phyloP scores from a whole-genome alignment of 23 tunicate genomes.

The Oikopleura dioica region DNA sequence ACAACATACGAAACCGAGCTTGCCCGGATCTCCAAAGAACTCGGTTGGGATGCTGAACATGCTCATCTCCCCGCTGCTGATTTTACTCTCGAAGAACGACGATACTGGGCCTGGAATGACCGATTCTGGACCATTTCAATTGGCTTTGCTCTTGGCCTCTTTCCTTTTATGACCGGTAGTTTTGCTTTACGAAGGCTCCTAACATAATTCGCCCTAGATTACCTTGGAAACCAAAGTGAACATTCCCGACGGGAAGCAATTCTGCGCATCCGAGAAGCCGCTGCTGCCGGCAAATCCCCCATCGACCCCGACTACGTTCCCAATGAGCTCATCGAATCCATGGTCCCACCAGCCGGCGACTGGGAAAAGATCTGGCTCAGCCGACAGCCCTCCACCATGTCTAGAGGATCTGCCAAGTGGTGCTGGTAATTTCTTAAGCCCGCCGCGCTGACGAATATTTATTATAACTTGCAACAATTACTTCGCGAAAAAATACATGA shows the following conservation, averaged over 20 bases:
- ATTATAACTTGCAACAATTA: no score
- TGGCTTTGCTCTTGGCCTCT: not conserved
- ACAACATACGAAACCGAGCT: not conserved
- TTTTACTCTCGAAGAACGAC: not conserved
- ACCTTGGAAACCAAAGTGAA: not conserved
- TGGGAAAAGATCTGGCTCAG: conserved; percentile 63
- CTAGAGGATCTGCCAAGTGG: not conserved
- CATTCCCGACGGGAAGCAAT: conserved; percentile 26
- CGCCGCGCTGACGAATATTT: no score
- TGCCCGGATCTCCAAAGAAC: not conserved
- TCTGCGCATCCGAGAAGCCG: conserved; percentile 19
- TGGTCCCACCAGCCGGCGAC: conserved; percentile 66
- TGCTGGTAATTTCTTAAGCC: not conserved
- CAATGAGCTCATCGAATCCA: conserved; percentile 24
- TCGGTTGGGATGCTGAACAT: not conserved
- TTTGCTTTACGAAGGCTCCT: not conserved
- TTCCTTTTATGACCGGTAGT: not conserved
- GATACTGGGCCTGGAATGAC: not conserved
- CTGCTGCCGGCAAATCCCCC: conserved; percentile 26
- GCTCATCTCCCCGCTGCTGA: not conserved
- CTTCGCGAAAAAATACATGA: no score
- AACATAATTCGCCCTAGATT: not conserved
- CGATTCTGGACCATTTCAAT: not conserved
- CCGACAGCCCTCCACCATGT: conserved; percentile 23
- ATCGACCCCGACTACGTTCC: conserved; percentile 41